Percentiles rank a stretch among this genome's conserved stretches.
Evolutionary conservation across 2,113 vertebrate genomes (phyloP).

Genomic region (Chrysemys picta): DNA sequence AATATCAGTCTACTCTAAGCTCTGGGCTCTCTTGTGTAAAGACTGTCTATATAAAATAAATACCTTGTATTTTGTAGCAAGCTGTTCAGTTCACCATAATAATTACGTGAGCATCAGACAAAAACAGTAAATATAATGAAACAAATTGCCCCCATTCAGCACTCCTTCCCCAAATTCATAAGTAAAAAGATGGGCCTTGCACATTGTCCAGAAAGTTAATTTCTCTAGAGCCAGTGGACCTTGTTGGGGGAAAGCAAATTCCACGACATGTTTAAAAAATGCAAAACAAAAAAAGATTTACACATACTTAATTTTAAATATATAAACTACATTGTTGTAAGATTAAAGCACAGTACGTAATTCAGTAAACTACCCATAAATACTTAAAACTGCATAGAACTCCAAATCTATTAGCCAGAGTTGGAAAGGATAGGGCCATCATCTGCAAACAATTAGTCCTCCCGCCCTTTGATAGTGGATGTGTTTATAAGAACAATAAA

Average conservation of each 20-base stretch:
- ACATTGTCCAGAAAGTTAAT: not conserved
- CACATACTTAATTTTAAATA: not conserved
- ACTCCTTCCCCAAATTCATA: too few species aligned
- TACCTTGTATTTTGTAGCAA: not conserved
- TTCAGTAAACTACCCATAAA: not conserved
- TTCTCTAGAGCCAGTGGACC: not conserved
- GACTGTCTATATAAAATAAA: not conserved
- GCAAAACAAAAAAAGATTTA: rapidly evolving
- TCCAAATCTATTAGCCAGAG: rapidly evolving
- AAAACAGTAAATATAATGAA: too few species aligned
- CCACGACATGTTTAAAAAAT: not conserved
- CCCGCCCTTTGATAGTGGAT: not conserved
- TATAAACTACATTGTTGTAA: not conserved
- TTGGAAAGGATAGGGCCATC: not conserved
- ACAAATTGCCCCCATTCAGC: too few species aligned
- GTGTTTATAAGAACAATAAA: not conserved
- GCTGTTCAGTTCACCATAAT: too few species aligned
- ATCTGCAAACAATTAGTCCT: not conserved
- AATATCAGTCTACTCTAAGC: not conserved
- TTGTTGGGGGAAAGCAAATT: not conserved
- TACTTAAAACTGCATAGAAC: not conserved
- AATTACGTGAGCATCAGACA: too few species aligned
- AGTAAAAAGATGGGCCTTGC: rapidly evolving
- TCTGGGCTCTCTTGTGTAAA: not conserved
- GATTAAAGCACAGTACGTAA: rapidly evolving